phyloP scores from a whole-genome alignment of 2,888 invertebrate species.

The Thalpophila matura region DNA sequence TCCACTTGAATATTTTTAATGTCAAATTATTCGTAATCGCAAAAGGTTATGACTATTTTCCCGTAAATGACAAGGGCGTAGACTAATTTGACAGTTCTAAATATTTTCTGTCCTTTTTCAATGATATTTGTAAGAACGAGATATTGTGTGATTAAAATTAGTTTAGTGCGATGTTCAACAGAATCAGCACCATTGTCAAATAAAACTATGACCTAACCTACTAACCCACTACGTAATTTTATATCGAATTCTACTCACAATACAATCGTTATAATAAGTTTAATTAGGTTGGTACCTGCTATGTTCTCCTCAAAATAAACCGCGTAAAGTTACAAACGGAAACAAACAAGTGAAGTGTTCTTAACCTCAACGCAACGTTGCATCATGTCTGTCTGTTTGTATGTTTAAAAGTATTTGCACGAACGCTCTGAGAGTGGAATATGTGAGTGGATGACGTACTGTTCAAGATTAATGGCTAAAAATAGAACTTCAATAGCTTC shows the following conservation, averaged over 20 bases:
- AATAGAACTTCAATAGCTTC: too few relatives aligned
- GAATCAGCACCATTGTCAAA: slow-evolving; percentile 21
- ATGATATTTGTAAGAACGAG: too few relatives aligned
- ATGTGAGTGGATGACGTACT: not conserved
- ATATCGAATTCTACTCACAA: slow-evolving; percentile 9
- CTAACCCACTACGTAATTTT: slow-evolving; percentile 5
- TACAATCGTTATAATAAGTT: slow-evolving; percentile 1
- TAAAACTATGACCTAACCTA: slow-evolving; percentile 29
- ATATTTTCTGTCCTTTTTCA: too few relatives aligned
- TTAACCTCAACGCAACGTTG: slow-evolving; percentile 23
- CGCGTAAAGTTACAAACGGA: slow-evolving; percentile 1
- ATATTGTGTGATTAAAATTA: too few relatives aligned
- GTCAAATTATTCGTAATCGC: too few relatives aligned
- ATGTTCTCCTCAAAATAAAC: slow-evolving; percentile 11
- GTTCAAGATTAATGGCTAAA: too few relatives aligned
- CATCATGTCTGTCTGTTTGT: slow-evolving; percentile 17
- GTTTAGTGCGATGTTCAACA: too few relatives aligned
- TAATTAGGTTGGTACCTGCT: not conserved
- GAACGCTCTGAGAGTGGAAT: slow-evolving; percentile 1
- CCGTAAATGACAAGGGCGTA: too few relatives aligned
- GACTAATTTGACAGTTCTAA: too few relatives aligned
- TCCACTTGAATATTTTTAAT: too few relatives aligned
- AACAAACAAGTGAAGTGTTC: slow-evolving; percentile 23
- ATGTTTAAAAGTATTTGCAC: slow-evolving; percentile 29
- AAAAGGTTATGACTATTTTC: too few relatives aligned